Conservation (phyloP, 2,888 invertebrate species). For the Brachyptera putata region DNA sequence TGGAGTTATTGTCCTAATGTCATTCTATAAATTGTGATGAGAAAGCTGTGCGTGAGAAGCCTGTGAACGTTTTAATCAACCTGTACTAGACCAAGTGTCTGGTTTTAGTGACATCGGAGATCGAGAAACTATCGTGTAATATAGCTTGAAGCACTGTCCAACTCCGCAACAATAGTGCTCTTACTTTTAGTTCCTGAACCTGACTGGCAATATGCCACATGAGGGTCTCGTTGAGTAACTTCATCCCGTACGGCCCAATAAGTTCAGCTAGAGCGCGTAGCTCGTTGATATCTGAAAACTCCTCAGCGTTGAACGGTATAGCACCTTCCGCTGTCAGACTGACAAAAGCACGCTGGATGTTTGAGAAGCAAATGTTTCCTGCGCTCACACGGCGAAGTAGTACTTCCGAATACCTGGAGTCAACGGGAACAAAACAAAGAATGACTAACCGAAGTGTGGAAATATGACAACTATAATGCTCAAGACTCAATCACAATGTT, state of each 20-base stretch:
- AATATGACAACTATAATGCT: neutral
- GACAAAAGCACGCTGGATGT: slow-evolving; percentile 94
- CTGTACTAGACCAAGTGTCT: no score
- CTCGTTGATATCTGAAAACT: slow-evolving; percentile 96
- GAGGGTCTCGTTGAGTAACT: slow-evolving; percentile 89
- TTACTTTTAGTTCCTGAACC: slow-evolving; percentile 89
- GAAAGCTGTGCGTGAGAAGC: no score
- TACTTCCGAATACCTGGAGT: slow-evolving; percentile 66
- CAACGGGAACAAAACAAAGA: slow-evolving; percentile 7
- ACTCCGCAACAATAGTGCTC: no score
- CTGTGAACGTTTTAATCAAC: no score
- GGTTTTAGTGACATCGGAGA: no score
- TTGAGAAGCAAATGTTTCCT: slow-evolving; percentile 95
- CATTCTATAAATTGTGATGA: no score
- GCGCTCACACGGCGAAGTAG: slow-evolving; percentile 86
- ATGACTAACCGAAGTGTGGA: neutral
- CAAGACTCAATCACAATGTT: no score
- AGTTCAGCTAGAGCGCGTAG: slow-evolving; percentile 90
- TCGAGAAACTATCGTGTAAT: no score
- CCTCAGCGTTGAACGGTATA: slow-evolving; percentile 94
- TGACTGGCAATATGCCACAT: slow-evolving; percentile 99
- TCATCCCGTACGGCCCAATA: slow-evolving; percentile 98
- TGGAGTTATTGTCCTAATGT: no score
- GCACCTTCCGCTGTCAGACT: slow-evolving; percentile 88
- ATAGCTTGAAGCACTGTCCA: no score